Evolutionary conservation across 2,888 invertebrate genomes (phyloP).

Genomic region (Cephus rjabovi): DNA sequence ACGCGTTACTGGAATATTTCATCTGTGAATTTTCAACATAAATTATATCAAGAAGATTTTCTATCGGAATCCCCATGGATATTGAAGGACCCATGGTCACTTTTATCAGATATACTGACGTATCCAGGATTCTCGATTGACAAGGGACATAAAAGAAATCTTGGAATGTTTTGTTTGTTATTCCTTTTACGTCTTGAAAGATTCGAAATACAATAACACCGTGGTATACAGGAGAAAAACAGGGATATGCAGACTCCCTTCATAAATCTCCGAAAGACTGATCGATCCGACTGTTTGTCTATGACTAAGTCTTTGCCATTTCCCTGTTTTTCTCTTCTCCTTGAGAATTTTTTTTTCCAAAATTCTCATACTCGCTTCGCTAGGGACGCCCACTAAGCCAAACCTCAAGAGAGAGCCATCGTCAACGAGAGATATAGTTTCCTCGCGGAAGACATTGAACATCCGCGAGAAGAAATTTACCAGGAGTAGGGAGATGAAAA

Average conservation of each 20-base stretch:
- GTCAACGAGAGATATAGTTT: background rate
- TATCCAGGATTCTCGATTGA: background rate
- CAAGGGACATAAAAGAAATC: background rate
- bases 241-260: background rate
- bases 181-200: background rate
- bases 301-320: background rate
- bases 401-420: background rate
- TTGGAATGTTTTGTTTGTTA: background rate
- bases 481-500: background rate
- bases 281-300: slow-evolving; percentile 4
- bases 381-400: background rate
- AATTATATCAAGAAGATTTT: background rate
- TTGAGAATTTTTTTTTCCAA: background rate
- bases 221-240: background rate
- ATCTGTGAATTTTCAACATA: background rate
- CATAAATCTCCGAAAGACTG: background rate
- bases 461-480: slow-evolving; percentile 9
- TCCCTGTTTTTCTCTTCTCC: background rate
- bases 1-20: background rate
- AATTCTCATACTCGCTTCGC: background rate
- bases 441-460: background rate
- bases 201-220: background rate
- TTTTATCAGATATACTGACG: background rate
- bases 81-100: background rate
- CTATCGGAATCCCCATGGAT: background rate